phyloP scores from a whole-genome alignment of 2,113 vertebrate species.

The Pseudopipra pipra region DNA sequence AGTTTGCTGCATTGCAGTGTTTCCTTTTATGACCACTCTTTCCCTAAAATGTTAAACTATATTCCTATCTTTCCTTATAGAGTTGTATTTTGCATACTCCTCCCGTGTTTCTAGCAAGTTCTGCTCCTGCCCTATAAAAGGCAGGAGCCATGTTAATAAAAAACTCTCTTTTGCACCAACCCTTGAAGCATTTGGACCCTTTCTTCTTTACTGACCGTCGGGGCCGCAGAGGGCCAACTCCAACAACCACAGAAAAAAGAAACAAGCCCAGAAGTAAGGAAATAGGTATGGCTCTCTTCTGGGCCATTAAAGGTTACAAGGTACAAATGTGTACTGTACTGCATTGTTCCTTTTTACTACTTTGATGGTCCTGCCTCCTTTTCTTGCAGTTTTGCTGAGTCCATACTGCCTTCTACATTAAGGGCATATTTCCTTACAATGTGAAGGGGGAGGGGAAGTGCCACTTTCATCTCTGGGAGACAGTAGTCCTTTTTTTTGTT shows the following conservation, averaged over 20 bases:
- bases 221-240: too few relatives aligned
- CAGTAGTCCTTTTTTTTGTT: neutral
- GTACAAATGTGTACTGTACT: neutral
- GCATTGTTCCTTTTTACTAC: neutral
- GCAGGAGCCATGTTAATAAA: too few relatives aligned
- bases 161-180: too few relatives aligned
- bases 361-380: neutral
- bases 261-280: neutral
- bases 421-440: neutral
- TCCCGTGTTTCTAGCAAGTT: too few relatives aligned
- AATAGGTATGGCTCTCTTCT: neutral
- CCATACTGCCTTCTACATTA: neutral
- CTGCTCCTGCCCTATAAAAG: too few relatives aligned
- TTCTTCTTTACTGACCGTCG: too few relatives aligned
- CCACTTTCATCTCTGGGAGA: neutral
- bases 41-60: too few relatives aligned
- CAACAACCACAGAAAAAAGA: neutral
- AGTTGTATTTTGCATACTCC: too few relatives aligned
- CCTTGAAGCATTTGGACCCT: too few relatives aligned
- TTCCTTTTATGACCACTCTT: too few relatives aligned
- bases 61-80: too few relatives aligned
- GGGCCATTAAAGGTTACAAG: neutral
- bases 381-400: neutral
- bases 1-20: too few relatives aligned
- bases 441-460: fast-evolving